A percentile compares a stretch with the other conserved stretches of the same genome.
phyloP scores from a whole-genome alignment of 1,140 invertebrate genomes.

The Drosophila mayri region DNA sequence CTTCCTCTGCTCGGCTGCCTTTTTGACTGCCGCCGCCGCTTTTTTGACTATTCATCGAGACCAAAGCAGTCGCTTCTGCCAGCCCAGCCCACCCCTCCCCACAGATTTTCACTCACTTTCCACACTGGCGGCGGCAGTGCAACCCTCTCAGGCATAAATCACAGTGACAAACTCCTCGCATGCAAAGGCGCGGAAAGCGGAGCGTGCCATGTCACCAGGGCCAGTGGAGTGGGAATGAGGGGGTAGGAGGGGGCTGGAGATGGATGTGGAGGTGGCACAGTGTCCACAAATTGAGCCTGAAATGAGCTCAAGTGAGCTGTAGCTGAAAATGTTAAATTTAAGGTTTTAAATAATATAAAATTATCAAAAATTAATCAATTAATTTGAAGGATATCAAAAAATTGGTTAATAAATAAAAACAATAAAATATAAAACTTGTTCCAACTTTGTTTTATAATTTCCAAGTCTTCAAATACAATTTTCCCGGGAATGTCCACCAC shows the following conservation, averaged over 20 bases:
- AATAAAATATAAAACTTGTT: no score
- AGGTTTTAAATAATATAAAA: background rate
- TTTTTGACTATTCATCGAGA: constrained; percentile 59
- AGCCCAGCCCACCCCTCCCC: background rate
- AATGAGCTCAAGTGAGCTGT: background rate
- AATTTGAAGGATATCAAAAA: background rate
- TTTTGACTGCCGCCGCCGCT: constrained; percentile 34
- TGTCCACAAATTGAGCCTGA: background rate
- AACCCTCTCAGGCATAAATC: constrained; percentile 80
- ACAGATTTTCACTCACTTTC: constrained; percentile 19
- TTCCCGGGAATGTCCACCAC: background rate
- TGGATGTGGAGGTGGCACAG: background rate
- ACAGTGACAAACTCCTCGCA: constrained; percentile 72
- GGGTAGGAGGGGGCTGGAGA: background rate
- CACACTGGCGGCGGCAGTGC: constrained; percentile 30
- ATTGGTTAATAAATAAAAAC: no score
- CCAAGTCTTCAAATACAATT: no score
- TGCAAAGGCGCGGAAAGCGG: constrained; percentile 58
- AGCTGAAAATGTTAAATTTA: background rate
- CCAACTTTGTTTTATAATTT: no score
- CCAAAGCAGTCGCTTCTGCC: background rate
- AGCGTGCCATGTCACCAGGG: constrained; percentile 47
- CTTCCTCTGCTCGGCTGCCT: constrained; percentile 69
- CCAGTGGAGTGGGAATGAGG: background rate
- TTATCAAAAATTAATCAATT: background rate